phyloP scores from a whole-genome alignment of 2,888 invertebrate genomes.

The Leptopterna dolabrata region DNA sequence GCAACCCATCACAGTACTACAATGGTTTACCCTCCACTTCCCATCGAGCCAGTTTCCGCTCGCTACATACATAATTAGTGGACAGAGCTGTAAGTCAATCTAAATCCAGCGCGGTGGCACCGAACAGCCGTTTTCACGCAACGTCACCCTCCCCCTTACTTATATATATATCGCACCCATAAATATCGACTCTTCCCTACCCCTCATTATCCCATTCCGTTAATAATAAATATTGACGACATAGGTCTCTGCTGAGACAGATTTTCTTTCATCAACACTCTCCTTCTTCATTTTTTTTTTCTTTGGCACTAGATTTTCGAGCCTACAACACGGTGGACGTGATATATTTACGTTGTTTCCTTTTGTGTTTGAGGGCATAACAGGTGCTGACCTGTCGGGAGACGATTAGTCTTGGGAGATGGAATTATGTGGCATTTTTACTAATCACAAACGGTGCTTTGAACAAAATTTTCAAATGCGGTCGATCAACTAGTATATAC shows the following conservation, averaged over 20 bases:
- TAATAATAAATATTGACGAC: conserved; percentile 7
- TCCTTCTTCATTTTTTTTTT: not conserved
- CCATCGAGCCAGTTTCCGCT: not conserved
- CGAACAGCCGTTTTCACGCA: not conserved
- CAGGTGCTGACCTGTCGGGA: not conserved
- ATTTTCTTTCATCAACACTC: conserved; percentile 1
- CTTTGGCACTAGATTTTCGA: not conserved
- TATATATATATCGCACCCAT: not conserved
- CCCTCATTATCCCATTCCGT: not conserved
- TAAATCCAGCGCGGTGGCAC: not conserved
- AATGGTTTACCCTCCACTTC: not conserved
- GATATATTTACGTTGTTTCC: not conserved
- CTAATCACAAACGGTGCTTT: not conserved
- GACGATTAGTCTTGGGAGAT: not conserved
- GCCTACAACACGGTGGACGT: not conserved
- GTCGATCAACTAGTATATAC: too few relatives aligned
- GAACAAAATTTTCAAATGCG: too few relatives aligned
- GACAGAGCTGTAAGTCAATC: not conserved
- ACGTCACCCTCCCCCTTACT: not conserved
- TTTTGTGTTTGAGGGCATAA: not conserved
- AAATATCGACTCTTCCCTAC: not conserved
- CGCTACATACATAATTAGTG: not conserved
- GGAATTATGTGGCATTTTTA: not conserved
- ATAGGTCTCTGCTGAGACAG: not conserved
- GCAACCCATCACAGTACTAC: not conserved